A percentile compares a stretch with the other conserved stretches of the same genome.
These are phyloP conservation scores for Glaucopsyche alexis DNA, from an alignment of 2,888 invertebrate species.

Conservation along the genomic window DNA sequence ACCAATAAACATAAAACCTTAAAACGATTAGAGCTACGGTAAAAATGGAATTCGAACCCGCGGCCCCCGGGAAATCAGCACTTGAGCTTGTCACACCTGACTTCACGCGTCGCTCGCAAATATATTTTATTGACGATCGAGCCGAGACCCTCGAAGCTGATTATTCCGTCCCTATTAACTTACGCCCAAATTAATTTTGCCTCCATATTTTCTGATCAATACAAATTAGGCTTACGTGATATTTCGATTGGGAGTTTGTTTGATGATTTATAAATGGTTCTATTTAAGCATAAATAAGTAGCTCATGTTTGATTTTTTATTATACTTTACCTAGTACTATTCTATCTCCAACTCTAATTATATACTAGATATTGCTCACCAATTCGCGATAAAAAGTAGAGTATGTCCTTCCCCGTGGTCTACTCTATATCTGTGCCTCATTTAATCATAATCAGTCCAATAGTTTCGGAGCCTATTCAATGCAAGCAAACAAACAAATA, in stretches of 20 bases:
- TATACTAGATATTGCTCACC: too few relatives aligned
- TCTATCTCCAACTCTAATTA: too few relatives aligned
- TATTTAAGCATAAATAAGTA: too few relatives aligned
- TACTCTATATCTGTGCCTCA: too few relatives aligned
- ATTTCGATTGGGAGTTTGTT: conserved; percentile 6
- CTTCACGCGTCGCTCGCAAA: conserved; percentile 55
- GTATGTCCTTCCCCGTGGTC: too few relatives aligned
- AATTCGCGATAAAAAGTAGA: too few relatives aligned
- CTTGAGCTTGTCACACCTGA: conserved; percentile 51
- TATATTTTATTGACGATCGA: conserved; percentile 58
- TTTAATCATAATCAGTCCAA: too few relatives aligned
- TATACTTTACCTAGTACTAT: too few relatives aligned
- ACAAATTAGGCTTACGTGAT: neutral
- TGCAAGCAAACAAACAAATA: too few relatives aligned
- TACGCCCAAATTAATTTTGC: conserved; percentile 22
- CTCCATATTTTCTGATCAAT: conserved; percentile 20
- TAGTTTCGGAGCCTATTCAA: too few relatives aligned
- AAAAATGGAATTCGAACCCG: conserved; percentile 50
- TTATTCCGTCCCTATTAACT: conserved; percentile 17
- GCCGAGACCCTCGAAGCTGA: neutral
- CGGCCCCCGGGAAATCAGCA: conserved; percentile 61
- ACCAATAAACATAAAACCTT: conserved; percentile 15
- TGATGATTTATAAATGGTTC: neutral
- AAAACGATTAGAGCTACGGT: conserved; percentile 27
- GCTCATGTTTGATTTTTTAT: too few relatives aligned